Percentiles rank a stretch among this genome's conserved stretches.
phyloP scores from a whole-genome alignment of 1,140 invertebrate genomes.

The Gerris buenoi region DNA sequence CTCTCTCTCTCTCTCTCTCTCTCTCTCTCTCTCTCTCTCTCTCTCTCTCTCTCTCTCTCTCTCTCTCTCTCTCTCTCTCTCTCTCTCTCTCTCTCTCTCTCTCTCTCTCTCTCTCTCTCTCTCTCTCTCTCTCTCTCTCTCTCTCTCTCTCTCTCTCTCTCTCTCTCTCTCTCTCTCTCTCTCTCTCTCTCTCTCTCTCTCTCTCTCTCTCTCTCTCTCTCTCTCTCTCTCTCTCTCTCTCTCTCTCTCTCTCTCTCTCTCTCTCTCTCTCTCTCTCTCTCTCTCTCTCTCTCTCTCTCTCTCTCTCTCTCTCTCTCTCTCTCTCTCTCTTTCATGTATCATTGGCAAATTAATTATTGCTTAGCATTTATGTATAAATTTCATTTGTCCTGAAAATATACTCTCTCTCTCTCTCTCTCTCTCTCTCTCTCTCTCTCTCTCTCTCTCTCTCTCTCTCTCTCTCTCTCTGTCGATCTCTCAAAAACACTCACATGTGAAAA shows the following conservation, averaged over 20 bases:
- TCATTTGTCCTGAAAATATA: too few relatives aligned
- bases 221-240: conserved; percentile 8
- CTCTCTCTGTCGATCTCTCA: too few relatives aligned
- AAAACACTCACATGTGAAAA: too few relatives aligned
- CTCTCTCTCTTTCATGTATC: conserved; percentile 8
- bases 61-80: conserved; percentile 1
- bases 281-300: conserved; percentile 6
- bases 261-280: conserved; percentile 6
- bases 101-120: conserved; percentile 5
- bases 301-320: conserved; percentile 16
- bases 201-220: conserved; percentile 12
- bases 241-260: conserved; percentile 12
- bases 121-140: conserved; percentile 5
- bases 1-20: neutral
- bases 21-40: neutral
- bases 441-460: too few relatives aligned
- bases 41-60: conserved; percentile 1
- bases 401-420: too few relatives aligned
- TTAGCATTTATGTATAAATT: too few relatives aligned
- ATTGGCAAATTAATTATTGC: too few relatives aligned
- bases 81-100: conserved; percentile 2
- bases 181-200: conserved; percentile 11
- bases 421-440: too few relatives aligned
- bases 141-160: conserved; percentile 9
- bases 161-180: conserved; percentile 6